phyloP scores from a whole-genome alignment of 1,140 invertebrate genomes.

The Rhyacophila brunnea region DNA sequence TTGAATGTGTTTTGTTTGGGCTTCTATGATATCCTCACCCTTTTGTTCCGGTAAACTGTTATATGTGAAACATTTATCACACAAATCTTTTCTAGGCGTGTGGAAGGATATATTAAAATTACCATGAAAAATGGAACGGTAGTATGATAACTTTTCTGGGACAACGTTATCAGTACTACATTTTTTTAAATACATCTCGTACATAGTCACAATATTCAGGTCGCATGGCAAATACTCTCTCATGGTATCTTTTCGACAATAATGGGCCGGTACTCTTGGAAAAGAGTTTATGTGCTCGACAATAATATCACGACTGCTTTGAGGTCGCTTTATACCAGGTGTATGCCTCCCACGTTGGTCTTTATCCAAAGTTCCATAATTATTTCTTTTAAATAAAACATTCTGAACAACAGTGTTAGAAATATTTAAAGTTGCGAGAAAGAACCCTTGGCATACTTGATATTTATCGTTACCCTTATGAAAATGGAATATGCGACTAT shows the following conservation, averaged over 20 bases:
- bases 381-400: not conserved
- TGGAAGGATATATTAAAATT: not conserved
- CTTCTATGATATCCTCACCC: not conserved
- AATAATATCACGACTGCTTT: too few relatives aligned
- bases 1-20: not conserved
- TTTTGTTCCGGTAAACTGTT: not conserved
- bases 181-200: too few relatives aligned
- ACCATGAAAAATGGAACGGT: not conserved
- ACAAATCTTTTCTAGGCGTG: too few relatives aligned
- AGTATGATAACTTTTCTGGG: conserved; percentile 3
- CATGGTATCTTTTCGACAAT: conserved; percentile 4
- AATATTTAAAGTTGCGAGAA: not conserved
- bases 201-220: not conserved
- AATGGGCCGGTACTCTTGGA: conserved; percentile 6
- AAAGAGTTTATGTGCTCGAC: conserved; percentile 1
- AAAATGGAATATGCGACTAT: too few relatives aligned
- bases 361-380: not conserved
- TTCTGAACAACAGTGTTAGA: not conserved
- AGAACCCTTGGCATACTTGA: too few relatives aligned
- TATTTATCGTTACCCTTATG: too few relatives aligned
- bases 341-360: not conserved
- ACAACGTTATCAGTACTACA: not conserved
- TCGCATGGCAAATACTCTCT: conserved; percentile 4
- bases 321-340: not conserved
- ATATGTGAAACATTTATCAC: too few relatives aligned